phyloP scores from a whole-genome alignment of 1,140 invertebrate genomes.

The Drosophila takahashii region DNA sequence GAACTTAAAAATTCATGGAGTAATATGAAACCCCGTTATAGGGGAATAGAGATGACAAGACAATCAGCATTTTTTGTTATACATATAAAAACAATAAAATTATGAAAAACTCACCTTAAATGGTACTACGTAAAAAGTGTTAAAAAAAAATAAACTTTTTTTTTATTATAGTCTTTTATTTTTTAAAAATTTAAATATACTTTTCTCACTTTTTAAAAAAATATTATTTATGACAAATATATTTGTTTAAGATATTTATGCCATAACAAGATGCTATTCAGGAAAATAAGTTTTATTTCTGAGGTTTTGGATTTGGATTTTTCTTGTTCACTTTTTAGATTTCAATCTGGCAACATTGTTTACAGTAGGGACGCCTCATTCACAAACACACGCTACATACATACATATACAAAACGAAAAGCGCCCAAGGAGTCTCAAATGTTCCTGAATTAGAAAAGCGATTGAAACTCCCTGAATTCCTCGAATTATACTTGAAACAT shows the following conservation, averaged over 20 bases:
- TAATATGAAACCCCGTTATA: neutral
- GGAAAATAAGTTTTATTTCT: too few relatives aligned
- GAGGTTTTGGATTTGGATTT: neutral
- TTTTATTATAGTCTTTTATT: too few relatives aligned
- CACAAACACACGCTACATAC: neutral
- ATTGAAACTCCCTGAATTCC: rapidly evolving
- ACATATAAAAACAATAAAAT: neutral
- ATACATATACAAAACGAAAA: neutral
- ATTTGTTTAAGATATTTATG: too few relatives aligned
- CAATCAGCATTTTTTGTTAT: neutral
- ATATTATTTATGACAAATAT: too few relatives aligned
- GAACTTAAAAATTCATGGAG: neutral
- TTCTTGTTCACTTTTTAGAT: neutral
- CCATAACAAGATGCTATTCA: too few relatives aligned
- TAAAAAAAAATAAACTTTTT: too few relatives aligned
- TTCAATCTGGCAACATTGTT: conserved; percentile 7
- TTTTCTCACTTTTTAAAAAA: too few relatives aligned
- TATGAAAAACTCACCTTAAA: neutral
- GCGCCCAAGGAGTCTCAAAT: neutral
- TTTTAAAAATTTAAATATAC: too few relatives aligned
- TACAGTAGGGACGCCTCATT: neutral
- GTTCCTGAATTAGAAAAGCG: neutral
- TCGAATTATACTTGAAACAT: neutral
- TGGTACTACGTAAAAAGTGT: neutral
- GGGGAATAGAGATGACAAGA: neutral